Evolutionary conservation across 2,113 vertebrate genomes (phyloP), one percentile per base, ranked within the genome.

Genomic region (Antechinus flavipes): DNA sequence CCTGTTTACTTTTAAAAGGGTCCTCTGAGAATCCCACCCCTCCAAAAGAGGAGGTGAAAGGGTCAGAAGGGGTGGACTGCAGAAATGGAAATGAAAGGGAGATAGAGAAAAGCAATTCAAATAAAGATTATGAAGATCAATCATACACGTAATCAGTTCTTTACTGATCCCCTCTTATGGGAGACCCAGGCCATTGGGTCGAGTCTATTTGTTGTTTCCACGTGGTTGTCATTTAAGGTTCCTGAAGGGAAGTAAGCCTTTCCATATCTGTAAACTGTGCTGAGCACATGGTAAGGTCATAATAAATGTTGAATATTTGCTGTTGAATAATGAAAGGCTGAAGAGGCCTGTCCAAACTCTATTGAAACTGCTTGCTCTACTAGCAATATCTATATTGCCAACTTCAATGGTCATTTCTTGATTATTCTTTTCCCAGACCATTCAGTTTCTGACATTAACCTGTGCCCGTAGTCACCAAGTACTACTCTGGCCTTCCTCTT

Each of bases 1-100:
- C 99, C 94, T 98, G 98, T 98, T 99, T 99, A 98, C 99, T 99
- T 98, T 98, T 99, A 98, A 99, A 99, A 94, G 99, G 99, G 97
- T 99, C 99, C 0, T 99, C 99, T 58, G 99, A 97, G 98, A 99
- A 99, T 96, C 98, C 99, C 53, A 99, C 58, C 97, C 99, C 98
- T 94, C 98, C 98, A 97, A 98, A 98, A 94, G 98, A 98, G 97
- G 98, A 97, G 94, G 98, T 93, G 22, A 99, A 98, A 42, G 98
- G 98, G 96, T 99, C 98, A 90, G 98, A 97, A 96, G 98, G 68
- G 94, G 97, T 98, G 95, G 98, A 98, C 98, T 98, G 94, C 16
- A 94, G 19, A 91, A 98, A 97, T 96, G 97, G 96, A 98, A 96
- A 97, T 0, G 95, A 96, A 96, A 97, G 93, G 93, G 93, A 97